phyloP scores from a whole-genome alignment of 2,113 vertebrate species.

The Lophura nycthemera region DNA sequence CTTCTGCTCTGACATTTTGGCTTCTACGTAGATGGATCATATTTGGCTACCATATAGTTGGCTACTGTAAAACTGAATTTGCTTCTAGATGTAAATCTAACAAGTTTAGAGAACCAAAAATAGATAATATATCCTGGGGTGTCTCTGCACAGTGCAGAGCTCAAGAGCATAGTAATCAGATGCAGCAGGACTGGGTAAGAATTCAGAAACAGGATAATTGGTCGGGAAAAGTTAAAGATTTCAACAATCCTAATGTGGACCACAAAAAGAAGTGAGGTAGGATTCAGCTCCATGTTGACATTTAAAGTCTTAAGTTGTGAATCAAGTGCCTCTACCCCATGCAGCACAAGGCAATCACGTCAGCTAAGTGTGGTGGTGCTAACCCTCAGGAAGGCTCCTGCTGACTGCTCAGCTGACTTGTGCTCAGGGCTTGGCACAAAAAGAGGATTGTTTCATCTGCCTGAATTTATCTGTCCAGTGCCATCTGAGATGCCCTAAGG shows the following conservation, averaged over 20 bases:
- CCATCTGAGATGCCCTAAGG: constrained; percentile 27
- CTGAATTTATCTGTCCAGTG: neutral
- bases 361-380: neutral
- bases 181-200: neutral
- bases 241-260: neutral
- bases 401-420: neutral
- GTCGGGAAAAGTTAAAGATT: neutral
- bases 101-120: neutral
- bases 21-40: neutral
- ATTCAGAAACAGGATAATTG: neutral
- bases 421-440: neutral
- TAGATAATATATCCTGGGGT: neutral
- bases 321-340: neutral
- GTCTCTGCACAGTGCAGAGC: neutral
- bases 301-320: neutral
- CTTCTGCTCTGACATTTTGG: neutral
- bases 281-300: neutral
- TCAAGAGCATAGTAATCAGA: neutral
- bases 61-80: neutral
- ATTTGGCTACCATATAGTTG: neutral
- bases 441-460: neutral
- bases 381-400: constrained; percentile 24
- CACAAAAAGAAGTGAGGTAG: neutral
- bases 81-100: neutral
- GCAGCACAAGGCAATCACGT: neutral